Percentiles rank a stretch among this genome's conserved stretches.
Conservation (phyloP, 2,797 vertebrate genomes). For the Galagoides demidoff region DNA sequence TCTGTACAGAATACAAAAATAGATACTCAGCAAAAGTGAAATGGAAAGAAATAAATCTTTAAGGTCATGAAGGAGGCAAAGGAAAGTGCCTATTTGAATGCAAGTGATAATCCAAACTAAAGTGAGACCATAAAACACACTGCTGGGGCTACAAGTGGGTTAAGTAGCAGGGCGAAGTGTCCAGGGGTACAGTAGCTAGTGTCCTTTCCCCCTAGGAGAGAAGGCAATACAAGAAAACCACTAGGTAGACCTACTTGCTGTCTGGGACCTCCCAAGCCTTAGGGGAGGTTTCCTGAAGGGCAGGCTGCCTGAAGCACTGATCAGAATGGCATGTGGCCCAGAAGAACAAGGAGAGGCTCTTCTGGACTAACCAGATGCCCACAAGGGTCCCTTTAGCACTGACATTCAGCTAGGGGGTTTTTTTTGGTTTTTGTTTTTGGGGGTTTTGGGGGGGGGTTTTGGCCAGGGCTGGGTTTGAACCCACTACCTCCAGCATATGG, state of each 20-base stretch:
- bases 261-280: background rate
- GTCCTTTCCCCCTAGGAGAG: background rate
- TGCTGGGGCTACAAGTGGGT: background rate
- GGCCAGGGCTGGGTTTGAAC: too few relatives aligned
- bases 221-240: background rate
- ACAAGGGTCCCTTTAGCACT: background rate
- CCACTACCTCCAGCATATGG: too few relatives aligned
- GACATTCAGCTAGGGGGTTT: background rate
- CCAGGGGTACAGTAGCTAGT: too few relatives aligned
- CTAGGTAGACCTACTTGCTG: background rate
- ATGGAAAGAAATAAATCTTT: background rate
- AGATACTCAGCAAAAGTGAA: background rate
- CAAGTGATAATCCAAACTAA: background rate
- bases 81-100: background rate
- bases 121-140: background rate
- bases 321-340: background rate
- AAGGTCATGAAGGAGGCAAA: background rate
- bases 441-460: too few relatives aligned
- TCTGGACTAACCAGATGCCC: background rate
- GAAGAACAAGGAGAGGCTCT: background rate
- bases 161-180: background rate
- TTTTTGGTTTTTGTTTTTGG: too few relatives aligned
- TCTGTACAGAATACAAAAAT: background rate
- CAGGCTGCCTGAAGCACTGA: background rate
- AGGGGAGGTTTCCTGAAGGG: background rate